phyloP scores from a whole-genome alignment of 2,888 invertebrate species.

The Ganaspis brasiliensis region DNA sequence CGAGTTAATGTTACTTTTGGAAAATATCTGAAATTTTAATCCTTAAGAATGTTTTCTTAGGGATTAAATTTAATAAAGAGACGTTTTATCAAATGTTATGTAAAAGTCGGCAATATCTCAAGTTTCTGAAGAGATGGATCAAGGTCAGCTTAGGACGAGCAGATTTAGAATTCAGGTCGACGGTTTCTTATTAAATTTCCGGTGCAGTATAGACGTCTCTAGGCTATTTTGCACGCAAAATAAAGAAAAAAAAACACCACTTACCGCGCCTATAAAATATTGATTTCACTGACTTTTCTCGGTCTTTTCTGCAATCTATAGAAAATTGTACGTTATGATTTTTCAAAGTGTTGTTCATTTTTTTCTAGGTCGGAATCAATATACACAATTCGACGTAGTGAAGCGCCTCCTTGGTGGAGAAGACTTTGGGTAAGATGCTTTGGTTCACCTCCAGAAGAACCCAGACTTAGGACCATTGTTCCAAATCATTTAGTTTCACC shows the following conservation, averaged over 20 bases:
- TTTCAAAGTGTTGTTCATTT: conserved; percentile 3
- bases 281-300: not conserved
- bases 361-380: conserved; percentile 88
- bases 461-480: conserved; percentile 87
- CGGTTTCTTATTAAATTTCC: conserved; percentile 36
- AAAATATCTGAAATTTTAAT: too few relatives aligned
- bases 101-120: not conserved
- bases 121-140: conserved; percentile 18
- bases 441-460: conserved; percentile 85
- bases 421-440: conserved; percentile 81
- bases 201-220: conserved; percentile 14
- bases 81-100: conserved; percentile 18
- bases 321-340: not conserved
- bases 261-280: conserved; percentile 6
- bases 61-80: not conserved
- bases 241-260: not conserved
- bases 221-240: conserved; percentile 15
- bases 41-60: not conserved
- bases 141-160: conserved; percentile 12
- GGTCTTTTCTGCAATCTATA: not conserved
- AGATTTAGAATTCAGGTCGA: conserved; percentile 36
- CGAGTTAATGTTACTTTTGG: not conserved
- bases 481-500: conserved; percentile 93
- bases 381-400: conserved; percentile 90
- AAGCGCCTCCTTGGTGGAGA: conserved; percentile 88